Evolutionary conservation across 2,113 vertebrate genomes (phyloP).

Genomic region (Suncus etruscus): DNA sequence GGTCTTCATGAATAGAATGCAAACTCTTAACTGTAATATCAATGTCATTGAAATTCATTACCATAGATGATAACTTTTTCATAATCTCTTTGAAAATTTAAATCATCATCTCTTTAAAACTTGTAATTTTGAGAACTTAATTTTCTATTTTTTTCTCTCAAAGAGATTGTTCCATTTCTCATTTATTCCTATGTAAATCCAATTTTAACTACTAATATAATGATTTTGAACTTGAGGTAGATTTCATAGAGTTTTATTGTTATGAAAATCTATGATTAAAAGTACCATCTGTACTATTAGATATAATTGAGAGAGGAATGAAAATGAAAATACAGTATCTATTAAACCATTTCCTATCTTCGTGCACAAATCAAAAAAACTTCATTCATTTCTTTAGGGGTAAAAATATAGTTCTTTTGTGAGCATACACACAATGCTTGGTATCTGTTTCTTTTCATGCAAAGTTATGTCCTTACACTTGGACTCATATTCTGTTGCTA

Average conservation of each 20-base stretch:
- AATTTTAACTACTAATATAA: conserved; percentile 54
- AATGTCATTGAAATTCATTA: too few relatives aligned
- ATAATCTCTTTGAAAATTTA: background rate
- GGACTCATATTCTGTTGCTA: conserved; percentile 92
- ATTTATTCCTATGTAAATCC: conserved; percentile 46
- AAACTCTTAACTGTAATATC: too few relatives aligned
- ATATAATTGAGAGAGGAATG: conserved; percentile 55
- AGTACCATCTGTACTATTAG: background rate
- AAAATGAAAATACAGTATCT: conserved; percentile 30
- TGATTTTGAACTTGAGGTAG: conserved; percentile 69
- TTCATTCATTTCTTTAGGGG: conserved; percentile 62
- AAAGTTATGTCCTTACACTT: conserved; percentile 82
- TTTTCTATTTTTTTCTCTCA: conserved; percentile 41
- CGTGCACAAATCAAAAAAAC: conserved; percentile 62
- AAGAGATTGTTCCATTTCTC: background rate
- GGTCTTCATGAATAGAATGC: too few relatives aligned
- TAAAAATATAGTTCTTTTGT: conserved; percentile 95
- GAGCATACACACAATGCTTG: conserved; percentile 94
- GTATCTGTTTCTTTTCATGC: conserved; percentile 94
- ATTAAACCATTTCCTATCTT: conserved; percentile 1
- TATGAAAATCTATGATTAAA: background rate
- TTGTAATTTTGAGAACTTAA: conserved; percentile 43
- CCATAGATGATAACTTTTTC: too few relatives aligned
- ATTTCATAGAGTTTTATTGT: background rate
- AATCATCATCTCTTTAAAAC: too few relatives aligned